A percentile compares a stretch with the other conserved stretches of the same genome.
phyloP scores from a whole-genome alignment of 2,797 vertebrate species.

The Rousettus madagascariensis region DNA sequence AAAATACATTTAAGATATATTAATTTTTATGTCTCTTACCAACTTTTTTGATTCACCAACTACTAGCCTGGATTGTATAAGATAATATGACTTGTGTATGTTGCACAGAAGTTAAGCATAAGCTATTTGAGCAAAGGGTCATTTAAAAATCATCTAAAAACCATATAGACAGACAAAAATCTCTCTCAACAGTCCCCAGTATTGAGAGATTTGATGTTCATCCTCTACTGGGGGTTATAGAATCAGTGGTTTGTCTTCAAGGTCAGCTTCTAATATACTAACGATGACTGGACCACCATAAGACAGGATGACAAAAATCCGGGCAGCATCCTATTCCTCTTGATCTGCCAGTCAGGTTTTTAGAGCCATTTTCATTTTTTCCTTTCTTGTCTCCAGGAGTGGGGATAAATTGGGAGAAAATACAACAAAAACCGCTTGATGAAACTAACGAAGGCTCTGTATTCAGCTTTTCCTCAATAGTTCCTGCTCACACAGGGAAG shows the following conservation, averaged over 20 bases:
- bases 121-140: not conserved
- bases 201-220: not conserved
- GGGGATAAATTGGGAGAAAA: slow-evolving; percentile 28
- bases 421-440: not conserved
- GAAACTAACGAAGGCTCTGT: not conserved
- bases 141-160: not conserved
- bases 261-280: not conserved
- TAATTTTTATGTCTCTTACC: slow-evolving; percentile 27
- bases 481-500: not conserved
- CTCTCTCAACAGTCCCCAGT: not conserved
- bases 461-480: not conserved
- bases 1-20: not conserved
- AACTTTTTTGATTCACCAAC: not conserved
- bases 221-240: not conserved
- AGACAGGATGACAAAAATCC: not conserved
- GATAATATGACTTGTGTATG: not conserved
- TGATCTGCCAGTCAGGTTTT: not conserved
- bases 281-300: not conserved
- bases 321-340: not conserved
- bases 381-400: slow-evolving; percentile 16
- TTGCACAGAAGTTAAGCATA: not conserved
- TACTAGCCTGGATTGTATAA: not conserved
- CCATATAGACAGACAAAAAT: not conserved
- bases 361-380: not conserved
- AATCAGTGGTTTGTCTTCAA: not conserved